Evolutionary conservation across 2,888 invertebrate genomes (phyloP).

Genomic region (Xestoiulus laeticollis): DNA sequence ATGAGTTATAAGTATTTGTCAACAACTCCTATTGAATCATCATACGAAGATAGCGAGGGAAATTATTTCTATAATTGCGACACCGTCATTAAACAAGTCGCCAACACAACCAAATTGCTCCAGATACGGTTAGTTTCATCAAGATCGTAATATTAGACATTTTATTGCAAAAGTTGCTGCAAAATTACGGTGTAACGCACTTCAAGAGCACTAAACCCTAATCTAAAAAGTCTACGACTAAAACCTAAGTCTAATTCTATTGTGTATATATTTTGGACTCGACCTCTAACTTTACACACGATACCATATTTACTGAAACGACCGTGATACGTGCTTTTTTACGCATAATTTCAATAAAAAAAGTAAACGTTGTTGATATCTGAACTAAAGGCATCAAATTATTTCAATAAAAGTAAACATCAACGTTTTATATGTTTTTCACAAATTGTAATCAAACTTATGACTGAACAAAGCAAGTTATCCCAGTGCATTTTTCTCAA

Average conservation of each 20-base stretch:
- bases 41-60: slow-evolving; percentile 72
- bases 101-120: slow-evolving; percentile 68
- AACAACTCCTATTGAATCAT: slow-evolving; percentile 70
- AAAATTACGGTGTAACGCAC: background rate
- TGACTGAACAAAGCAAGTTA: too few relatives aligned
- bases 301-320: background rate
- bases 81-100: slow-evolving; percentile 71
- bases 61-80: slow-evolving; percentile 70
- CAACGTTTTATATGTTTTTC: background rate
- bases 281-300: background rate
- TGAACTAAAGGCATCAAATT: background rate
- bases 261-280: background rate
- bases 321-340: background rate
- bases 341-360: background rate
- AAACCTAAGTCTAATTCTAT: background rate
- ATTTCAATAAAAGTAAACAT: background rate
- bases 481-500: too few relatives aligned
- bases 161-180: slow-evolving; percentile 3
- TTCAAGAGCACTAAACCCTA: background rate
- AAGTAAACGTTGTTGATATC: too few relatives aligned
- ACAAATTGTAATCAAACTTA: too few relatives aligned
- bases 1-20: slow-evolving; percentile 71
- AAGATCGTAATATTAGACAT: background rate
- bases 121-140: slow-evolving; percentile 70
- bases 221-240: background rate